Evolutionary conservation across 2,888 invertebrate genomes (phyloP), one percentile per base, ranked within the genome.

Genomic region (Troilus luridus): DNA sequence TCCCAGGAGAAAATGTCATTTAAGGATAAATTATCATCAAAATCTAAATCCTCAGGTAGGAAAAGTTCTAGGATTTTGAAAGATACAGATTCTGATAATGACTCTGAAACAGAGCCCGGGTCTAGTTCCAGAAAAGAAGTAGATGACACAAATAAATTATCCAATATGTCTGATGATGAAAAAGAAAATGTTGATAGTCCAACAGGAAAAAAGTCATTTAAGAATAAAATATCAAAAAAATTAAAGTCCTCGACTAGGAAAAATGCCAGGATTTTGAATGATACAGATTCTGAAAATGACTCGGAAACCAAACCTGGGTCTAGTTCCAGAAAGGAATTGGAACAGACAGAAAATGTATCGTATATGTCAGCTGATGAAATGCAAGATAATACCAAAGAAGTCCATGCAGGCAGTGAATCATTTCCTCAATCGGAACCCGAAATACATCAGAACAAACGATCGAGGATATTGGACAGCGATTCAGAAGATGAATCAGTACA

Each of bases 381-480:
- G 27, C 60, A 58, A 8, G 62, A 17, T 60, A 62, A 62, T 62
- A n/a, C 64, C 8, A 21, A 85, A 58, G 56, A 56, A 56, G n/a
- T 85, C 11, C 19, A 0, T 54, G 21, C 54, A 54, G 12, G 6
- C 5, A 56, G 6, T 54, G 85, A 85, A 56, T 17, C 58, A 85
- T 0, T 0, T 21, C 19, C 19, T 56, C 54, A 56, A 11, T n/a
- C 3, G 21, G 85, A 56, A 85, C 11, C 85, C 6, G 85, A 58
- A 56, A 21, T 21, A 21, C 56, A 56, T 11, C 27, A 27, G 19
- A 59, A 54, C 41, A 90, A 90, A 62, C 19, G 90, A 9, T 56
- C 41, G 8, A 85, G 90, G 56, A 27, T 62, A 59, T 58, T 64
- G 8, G 91, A 91, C 58, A 91, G 91, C 85, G 85, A 81, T 88